A percentile compares a stretch with the other conserved stretches of the same genome.
These are phyloP conservation scores for Lemur catta DNA, from an alignment of 2,797 vertebrate species.

Conservation along the genomic window DNA sequence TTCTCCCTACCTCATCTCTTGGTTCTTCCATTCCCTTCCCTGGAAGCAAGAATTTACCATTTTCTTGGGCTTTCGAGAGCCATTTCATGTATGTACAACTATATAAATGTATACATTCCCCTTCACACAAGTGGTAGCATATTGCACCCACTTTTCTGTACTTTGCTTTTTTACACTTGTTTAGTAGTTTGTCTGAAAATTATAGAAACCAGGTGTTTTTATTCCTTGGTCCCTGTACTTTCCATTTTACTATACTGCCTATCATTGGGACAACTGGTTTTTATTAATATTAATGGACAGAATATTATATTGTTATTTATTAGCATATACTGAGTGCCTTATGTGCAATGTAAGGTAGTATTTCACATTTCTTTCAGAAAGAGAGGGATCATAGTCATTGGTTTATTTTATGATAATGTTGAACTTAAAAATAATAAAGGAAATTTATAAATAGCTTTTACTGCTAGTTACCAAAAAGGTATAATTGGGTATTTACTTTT, in stretches of 20 bases:
- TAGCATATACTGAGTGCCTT: not conserved
- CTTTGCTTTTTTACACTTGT: not conserved
- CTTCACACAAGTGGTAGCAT: not conserved
- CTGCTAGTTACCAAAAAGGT: constrained; percentile 10
- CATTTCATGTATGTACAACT: not conserved
- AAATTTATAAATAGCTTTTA: constrained; percentile 25
- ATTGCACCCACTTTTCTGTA: not conserved
- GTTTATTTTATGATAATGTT: constrained; percentile 42
- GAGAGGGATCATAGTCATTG: not conserved
- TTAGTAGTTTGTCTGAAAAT: constrained; percentile 30
- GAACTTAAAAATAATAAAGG: not conserved
- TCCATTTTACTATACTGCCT: not conserved
- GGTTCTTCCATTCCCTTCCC: not conserved
- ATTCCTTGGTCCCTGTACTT: constrained; percentile 20
- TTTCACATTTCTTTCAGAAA: constrained; percentile 22
- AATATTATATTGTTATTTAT: constrained; percentile 23
- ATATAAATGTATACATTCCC: not conserved
- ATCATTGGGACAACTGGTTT: not conserved
- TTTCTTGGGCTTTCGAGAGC: constrained; percentile 14
- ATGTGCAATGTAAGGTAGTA: not conserved
- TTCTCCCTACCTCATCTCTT: not conserved
- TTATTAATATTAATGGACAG: constrained; percentile 23
- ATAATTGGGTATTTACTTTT: constrained; percentile 41
- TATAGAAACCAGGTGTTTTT: constrained; percentile 1
- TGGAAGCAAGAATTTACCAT: not conserved